Base-by-base conservation (phyloP, 1,140 invertebrate genomes). In the Solen grandis region DNA sequence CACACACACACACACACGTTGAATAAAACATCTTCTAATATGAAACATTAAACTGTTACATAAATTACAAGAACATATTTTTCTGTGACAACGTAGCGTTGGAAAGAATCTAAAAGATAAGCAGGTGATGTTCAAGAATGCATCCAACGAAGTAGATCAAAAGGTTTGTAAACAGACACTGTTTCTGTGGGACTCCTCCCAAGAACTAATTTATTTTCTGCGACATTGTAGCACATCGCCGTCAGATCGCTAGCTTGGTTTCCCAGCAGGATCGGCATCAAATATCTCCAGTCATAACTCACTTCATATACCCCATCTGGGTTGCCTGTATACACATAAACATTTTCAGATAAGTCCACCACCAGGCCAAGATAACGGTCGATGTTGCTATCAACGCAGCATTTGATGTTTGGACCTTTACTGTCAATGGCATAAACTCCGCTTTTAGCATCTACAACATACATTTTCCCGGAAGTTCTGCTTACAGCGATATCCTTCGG, bases 291-390 rank as follows among this genome's bases (percentile, higher is more conserved):
- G 13, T 68, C 38, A 27, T 38, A 59, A 31, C 52, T 69, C 3
- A 78, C 22, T 29, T 78, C 75, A 14, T 69, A 41, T n/a, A 78
- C 62, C 14, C 75, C 65, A 27, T 46, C 54, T 31, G 65, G 62
- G 33, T 60, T n/a, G 22, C 66, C 46, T 1, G 50, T 59, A 22
- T 54, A 60, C 2, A 78, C 65, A 41, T 38, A 78, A 14, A 78
- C 54, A 35, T 36, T 69, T 25, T 59, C 55, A 35, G 68, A 50
- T 1, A 55, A 16, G 35, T 78, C 75, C 19, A 38, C 50, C 29
- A 29, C 65, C n/a, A 78, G 27, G 25, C 36, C 54, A 29, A 38
- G 25, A 29, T 78, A 78, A 0, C 25, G 27, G n/a, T 66, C 75
- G 22, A 78, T 60, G 54, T 68, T 68, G 19, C 29, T n/a, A 50